Percentiles rank a stretch among this genome's conserved stretches.
phyloP scores from a whole-genome alignment of 2,888 invertebrate species.

The Tetranychus truncatus region DNA sequence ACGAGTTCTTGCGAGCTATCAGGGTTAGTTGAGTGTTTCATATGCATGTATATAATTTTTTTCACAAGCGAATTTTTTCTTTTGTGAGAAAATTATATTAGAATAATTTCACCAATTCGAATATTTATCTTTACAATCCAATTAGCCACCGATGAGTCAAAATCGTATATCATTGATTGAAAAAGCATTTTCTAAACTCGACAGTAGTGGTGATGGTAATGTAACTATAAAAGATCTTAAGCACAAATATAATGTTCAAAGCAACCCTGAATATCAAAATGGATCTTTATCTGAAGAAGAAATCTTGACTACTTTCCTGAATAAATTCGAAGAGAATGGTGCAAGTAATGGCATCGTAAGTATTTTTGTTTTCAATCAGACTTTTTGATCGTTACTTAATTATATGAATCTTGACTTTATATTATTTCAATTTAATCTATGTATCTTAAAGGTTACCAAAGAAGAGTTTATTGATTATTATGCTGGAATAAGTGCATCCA shows the following conservation, averaged over 20 bases:
- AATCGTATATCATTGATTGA: slow-evolving; percentile 30
- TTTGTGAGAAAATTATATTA: not conserved
- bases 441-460: slow-evolving; percentile 52
- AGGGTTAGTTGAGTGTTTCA: slow-evolving; percentile 44
- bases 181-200: slow-evolving; percentile 35
- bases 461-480: slow-evolving; percentile 90
- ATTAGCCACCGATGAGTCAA: slow-evolving; percentile 33
- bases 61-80: not conserved
- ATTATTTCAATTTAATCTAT: not conserved
- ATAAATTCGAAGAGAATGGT: slow-evolving; percentile 32
- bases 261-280: slow-evolving; percentile 35
- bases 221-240: slow-evolving; percentile 32
- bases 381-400: not conserved
- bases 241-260: slow-evolving; percentile 33
- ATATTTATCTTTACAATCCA: not conserved
- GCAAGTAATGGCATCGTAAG: slow-evolving; percentile 26
- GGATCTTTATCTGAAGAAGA: slow-evolving; percentile 36
- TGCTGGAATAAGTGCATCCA: slow-evolving; percentile 75
- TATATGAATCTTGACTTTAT: not conserved
- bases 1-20: slow-evolving; percentile 64
- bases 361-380: not conserved
- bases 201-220: slow-evolving; percentile 35
- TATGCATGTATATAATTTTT: not conserved
- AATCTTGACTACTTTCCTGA: slow-evolving; percentile 33
- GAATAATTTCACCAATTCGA: not conserved